Base-by-base conservation (phyloP, 1,140 invertebrate genomes). In the Psilanteris sp. region DNA sequence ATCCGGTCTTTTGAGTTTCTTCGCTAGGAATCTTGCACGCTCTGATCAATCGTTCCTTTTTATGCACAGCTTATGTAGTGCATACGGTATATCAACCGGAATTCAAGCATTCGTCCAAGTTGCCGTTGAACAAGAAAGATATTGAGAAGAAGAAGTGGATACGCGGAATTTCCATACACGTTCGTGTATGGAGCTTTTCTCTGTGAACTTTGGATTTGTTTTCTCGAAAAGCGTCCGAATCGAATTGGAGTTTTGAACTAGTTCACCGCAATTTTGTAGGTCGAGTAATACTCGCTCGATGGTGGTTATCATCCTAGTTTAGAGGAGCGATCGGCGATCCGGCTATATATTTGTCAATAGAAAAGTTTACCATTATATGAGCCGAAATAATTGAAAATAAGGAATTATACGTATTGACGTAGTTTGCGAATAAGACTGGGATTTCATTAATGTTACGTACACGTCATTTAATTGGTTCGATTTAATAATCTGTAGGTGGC, bases 221-320 rank as follows among this genome's bases (percentile, higher is more conserved):
- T 80, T 78, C 77, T 41, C 44, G 64, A 71, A 75, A 81, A 78
- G 62, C 66, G 71, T 50, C 55, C 52, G 64, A 78, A 79, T 80
- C 71, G 73, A 78, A 79, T 74, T 64, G 62, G 70, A 83, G 78
- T 83, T 84, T 72, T 64, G 48, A 83, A 82, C 78, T 81, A 81
- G 77, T 81, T 81, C 54, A 48, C 55, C 54, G 43, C 64, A 75
- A 83, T 76, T 83, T 83, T 79, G 62, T 59, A 43, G 71, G 61
- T 70, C 34, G 36, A 73, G 62, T 79, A 83, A 82, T 77, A 68
- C 75, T 80, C 64, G 52, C 52, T 46, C 39, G 36, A 34, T 50
- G 26, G 8, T 31, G 37, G 54, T 62, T 68, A 67, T 68, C 24
- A 18, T 46, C 41, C 26, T 22, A 44, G 32, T 61, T 55, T 32